Conservation (phyloP, 1,140 invertebrate genomes). For the Yoshiicerus persimilis region DNA sequence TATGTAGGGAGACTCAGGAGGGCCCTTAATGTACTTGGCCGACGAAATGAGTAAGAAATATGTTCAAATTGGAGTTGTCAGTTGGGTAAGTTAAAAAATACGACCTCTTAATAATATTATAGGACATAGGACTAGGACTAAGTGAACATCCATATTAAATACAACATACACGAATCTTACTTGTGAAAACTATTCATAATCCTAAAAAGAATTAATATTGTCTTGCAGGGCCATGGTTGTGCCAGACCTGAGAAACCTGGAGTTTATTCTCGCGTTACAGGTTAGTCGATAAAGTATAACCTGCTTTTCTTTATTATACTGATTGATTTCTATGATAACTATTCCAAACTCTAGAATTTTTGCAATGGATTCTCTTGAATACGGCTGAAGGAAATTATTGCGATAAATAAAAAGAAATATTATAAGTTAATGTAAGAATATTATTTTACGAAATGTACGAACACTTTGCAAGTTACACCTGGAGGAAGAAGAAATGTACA, state of each 20-base stretch:
- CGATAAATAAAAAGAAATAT: slow-evolving; percentile 24
- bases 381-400: slow-evolving; percentile 37
- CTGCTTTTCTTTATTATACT: not conserved
- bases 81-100: slow-evolving; percentile 37
- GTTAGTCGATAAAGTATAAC: not conserved
- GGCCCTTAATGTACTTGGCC: not conserved
- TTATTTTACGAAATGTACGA: no score
- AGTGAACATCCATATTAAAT: no score
- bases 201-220: not conserved
- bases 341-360: no score
- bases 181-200: not conserved
- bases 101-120: no score
- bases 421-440: no score
- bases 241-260: slow-evolving; percentile 37
- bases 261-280: slow-evolving; percentile 38
- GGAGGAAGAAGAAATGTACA: no score
- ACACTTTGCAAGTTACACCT: no score
- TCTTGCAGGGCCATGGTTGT: slow-evolving; percentile 11
- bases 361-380: slow-evolving; percentile 28
- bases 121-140: no score
- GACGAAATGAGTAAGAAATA: not conserved
- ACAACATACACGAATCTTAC: no score
- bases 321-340: no score
- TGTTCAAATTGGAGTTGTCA: slow-evolving; percentile 39
- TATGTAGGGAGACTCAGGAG: slow-evolving; percentile 33